Evolutionary conservation across 2,113 vertebrate species (phyloP), one percentile per base, ranked within the genome.

Genomic region (Pteronura brasiliensis): DNA sequence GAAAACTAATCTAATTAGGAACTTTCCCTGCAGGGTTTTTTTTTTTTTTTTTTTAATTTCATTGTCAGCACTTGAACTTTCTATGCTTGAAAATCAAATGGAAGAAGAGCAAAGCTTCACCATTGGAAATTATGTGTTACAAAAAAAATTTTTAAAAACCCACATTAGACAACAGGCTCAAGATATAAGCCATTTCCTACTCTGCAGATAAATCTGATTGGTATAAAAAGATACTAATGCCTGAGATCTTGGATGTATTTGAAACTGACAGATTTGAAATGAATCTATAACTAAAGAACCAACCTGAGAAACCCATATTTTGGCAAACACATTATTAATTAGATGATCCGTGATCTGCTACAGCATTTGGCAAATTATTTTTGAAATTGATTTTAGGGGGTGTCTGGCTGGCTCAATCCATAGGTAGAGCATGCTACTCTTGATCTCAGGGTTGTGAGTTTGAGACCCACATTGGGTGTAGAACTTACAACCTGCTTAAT

Each of bases 1-100:
- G 67, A 61, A 96, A 96, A 94, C 18, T 69, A 69, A 90, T 93
- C 57, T 29, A 94, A 63, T 55, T 80, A 65, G 27, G 12, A 84
- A 91, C 14, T 71, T 91, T 88, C 29, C 34, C n/a, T 88, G 7
- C 36, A 63, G 31, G 4, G 42, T 42, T 42, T 6, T 61, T 74
- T 36, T 59, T 57, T 80, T 84, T 4, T 76, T 74, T 39, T 67
- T 63, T 80, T 84, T 4, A 29, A 59, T 81, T 92, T 74, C 27
- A 47, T 52, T 69, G 63, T 44, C 44, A 74, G 25, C 15, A 59
- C 36, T 31, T 67, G 52, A 57, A 9, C 7, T 88, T 72, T 52
- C 25, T 44, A 11, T 25, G 4, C 7, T 15, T 23, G 67, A n/a
- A n/a, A n/a, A n/a, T 92, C 23, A 55, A 47, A 13, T 65, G 25